Evolutionary conservation across 92 coral and sea anemone genomes (phyloP), one percentile per base, ranked within the genome.

Genomic region (Parazoanthus swiftii): DNA sequence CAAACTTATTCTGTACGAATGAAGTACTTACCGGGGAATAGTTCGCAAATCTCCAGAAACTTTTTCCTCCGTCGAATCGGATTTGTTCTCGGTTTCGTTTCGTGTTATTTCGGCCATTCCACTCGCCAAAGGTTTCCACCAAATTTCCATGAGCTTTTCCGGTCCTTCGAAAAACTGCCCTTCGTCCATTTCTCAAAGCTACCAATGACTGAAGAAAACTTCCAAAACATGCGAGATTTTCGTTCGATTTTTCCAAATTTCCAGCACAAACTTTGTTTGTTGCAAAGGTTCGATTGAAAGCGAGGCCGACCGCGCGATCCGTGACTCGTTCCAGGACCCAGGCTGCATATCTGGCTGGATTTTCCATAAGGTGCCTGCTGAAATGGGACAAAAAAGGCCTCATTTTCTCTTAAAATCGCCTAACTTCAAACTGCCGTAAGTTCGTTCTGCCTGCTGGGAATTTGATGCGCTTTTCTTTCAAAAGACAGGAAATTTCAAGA

Each of bases 61-160:
- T 6, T 71, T 66, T 26, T 26, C 89, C 9, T 15, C 21, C 46
- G 59, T 4, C 44, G 78, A 42, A 36, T 9, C 2, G 20, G 3
- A 7, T 74, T 74, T 35, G 23, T 74, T 14, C 23, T 76, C 50
- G 13, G 2, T 54, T 0, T 68, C 82, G 82, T 74, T 90, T 74
- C 76, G 90, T 94, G 86, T 79, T 91, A 89, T 84, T 89, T 89
- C 43, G 91, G 89, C 79, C 89, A 77, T 8, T 86, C 74, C 65
- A 86, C 84, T 84, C 91, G 81, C 82, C 78, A 85, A 35, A 89
- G 98, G 88, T 84, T 91, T 82, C 99, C 99, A 96, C 99, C 99
- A 96, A 73, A 96, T 90, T 91, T 96, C 99, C 98, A 96, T 80
- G 85, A 96, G 97, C 88, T 96, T 96, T 85, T 96, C 99, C 85